Evolutionary conservation across 1,140 invertebrate species (phyloP).

Genomic region (Zaprionus ghesquierei): DNA sequence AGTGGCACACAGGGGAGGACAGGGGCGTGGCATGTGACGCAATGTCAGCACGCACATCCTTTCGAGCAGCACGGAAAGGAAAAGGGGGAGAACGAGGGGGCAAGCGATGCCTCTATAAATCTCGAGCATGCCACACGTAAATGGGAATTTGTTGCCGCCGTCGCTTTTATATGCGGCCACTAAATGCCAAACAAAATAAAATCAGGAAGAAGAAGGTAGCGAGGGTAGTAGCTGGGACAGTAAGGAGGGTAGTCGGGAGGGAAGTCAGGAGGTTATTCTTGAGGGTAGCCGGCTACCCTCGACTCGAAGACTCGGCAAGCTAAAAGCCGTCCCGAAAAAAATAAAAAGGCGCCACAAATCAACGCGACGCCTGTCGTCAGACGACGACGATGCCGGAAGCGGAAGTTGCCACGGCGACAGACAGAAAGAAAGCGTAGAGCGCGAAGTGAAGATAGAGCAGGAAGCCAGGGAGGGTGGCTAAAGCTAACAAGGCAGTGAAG

Average conservation of each 20-base stretch:
- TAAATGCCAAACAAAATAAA: slow-evolving; percentile 67
- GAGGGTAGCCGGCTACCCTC: not conserved
- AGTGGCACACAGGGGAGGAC: not conserved
- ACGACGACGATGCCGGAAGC: slow-evolving; percentile 20
- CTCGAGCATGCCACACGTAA: slow-evolving; percentile 62
- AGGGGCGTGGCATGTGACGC: slow-evolving; percentile 17
- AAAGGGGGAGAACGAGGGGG: too few relatives aligned
- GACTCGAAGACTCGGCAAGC: slow-evolving; percentile 3
- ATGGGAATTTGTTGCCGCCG: slow-evolving; percentile 64
- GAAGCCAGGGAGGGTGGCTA: not conserved
- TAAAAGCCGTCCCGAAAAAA: slow-evolving; percentile 28
- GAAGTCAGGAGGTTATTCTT: too few relatives aligned
- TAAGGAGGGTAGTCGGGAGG: not conserved
- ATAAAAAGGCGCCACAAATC: slow-evolving; percentile 61
- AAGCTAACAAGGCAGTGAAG: slow-evolving; percentile 34
- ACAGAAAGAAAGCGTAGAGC: slow-evolving; percentile 10
- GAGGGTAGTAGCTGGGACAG: too few relatives aligned
- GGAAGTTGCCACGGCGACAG: slow-evolving; percentile 25
- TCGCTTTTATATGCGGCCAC: slow-evolving; percentile 46
- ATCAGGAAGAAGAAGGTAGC: slow-evolving; percentile 6
- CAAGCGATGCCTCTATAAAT: slow-evolving; percentile 47
- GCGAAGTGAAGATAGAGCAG: not conserved
- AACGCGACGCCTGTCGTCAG: slow-evolving; percentile 38
- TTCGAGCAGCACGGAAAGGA: too few relatives aligned
- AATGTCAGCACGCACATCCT: slow-evolving; percentile 59